Conservation (phyloP, 2,113 vertebrate species). For the Oreochromis spilurus region DNA sequence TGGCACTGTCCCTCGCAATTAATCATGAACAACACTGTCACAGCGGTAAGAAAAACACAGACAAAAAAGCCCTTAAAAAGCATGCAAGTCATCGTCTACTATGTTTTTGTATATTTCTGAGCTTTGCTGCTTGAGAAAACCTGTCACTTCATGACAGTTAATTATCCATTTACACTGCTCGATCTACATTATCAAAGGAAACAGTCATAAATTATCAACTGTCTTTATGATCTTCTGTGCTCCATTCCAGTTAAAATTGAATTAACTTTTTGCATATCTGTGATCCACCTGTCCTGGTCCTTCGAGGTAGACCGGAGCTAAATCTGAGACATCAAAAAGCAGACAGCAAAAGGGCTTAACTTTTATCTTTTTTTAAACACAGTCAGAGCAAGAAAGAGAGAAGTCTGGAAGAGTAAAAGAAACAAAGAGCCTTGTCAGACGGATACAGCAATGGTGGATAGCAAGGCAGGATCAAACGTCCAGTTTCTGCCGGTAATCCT, state of each 20-base stretch:
- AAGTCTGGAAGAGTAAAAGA: constrained; percentile 16
- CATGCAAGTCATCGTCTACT: not conserved
- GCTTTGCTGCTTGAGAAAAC: not conserved
- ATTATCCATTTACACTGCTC: constrained; percentile 24
- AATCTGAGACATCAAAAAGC: constrained; percentile 28
- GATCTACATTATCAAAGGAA: constrained; percentile 8
- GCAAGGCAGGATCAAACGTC: constrained; percentile 62
- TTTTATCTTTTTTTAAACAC: constrained; percentile 26
- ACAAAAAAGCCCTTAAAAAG: not conserved
- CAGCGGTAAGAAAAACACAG: not conserved
- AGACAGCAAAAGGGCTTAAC: constrained; percentile 9
- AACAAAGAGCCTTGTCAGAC: constrained; percentile 51
- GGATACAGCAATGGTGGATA: constrained; percentile 33
- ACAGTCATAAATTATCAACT: constrained; percentile 18
- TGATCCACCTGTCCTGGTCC: constrained; percentile 29
- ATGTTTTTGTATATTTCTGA: constrained; percentile 8
- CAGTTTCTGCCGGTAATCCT: constrained; percentile 61
- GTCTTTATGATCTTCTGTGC: constrained; percentile 9
- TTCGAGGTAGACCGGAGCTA: constrained; percentile 6
- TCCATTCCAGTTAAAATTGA: constrained; percentile 6
- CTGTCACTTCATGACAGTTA: constrained; percentile 17
- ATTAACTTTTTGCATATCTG: constrained; percentile 32
- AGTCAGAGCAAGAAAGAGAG: not conserved
- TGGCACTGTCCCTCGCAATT: constrained; percentile 51
- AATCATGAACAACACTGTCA: constrained; percentile 41